Evolutionary conservation across 2,113 vertebrate species (phyloP).

Genomic region (Aegypius monachus): DNA sequence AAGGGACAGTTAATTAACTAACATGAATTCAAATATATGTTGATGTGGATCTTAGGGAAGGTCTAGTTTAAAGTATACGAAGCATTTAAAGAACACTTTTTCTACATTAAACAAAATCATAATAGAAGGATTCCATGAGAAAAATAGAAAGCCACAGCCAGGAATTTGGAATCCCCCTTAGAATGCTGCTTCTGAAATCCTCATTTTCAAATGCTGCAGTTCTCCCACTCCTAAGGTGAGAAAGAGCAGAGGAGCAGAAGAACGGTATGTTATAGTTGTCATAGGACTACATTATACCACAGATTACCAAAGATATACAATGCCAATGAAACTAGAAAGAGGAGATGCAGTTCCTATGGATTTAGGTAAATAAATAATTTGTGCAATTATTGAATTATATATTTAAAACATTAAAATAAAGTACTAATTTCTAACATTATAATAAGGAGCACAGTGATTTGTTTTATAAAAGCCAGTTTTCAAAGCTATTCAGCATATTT

Average conservation of each 20-base stretch:
- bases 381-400: background rate
- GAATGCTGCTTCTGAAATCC: background rate
- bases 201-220: background rate
- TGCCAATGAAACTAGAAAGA: background rate
- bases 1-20: background rate
- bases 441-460: background rate
- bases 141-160: background rate
- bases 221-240: background rate
- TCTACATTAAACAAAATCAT: background rate
- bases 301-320: background rate
- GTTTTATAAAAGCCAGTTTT: background rate
- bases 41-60: background rate
- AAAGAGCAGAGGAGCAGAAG: background rate
- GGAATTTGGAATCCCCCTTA: background rate
- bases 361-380: background rate
- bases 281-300: background rate
- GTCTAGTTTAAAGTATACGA: background rate
- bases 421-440: background rate
- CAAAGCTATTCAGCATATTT: conserved; percentile 4
- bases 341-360: background rate
- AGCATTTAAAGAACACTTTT: background rate
- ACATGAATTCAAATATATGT: background rate
- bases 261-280: background rate
- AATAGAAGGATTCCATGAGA: background rate
- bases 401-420: background rate